A percentile compares a stretch with the other conserved stretches of the same genome.
These are phyloP conservation scores for Hippocampus abdominalis DNA, from an alignment of 2,113 vertebrate species.

Conservation along the genomic window DNA sequence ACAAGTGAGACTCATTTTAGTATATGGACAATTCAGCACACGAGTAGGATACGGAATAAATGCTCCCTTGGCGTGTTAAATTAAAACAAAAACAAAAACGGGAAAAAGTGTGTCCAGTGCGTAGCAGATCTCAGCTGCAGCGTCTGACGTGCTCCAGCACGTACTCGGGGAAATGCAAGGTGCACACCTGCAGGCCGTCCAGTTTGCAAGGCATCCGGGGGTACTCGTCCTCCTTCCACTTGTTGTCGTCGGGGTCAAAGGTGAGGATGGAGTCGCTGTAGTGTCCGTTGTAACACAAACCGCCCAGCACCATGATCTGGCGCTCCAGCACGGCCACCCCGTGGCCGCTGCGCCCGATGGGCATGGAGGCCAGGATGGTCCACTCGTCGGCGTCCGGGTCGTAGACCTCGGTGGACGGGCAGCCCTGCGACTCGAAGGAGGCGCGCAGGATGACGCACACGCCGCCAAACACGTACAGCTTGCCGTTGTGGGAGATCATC, in stretches of 20 bases:
- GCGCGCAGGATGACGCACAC: constrained; percentile 96
- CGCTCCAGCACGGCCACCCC: constrained; percentile 94
- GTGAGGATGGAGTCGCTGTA: constrained; percentile 99
- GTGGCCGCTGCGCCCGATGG: constrained; percentile 96
- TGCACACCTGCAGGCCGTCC: constrained; percentile 98
- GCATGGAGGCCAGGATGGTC: constrained; percentile 98
- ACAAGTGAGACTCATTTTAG: neutral
- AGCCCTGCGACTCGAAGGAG: constrained; percentile 98
- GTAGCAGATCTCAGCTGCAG: constrained; percentile 81
- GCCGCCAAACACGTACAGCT: constrained; percentile 97
- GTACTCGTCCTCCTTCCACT: constrained; percentile 99
- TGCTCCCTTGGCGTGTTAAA: no score
- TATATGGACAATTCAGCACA: neutral
- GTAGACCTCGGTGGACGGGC: constrained; percentile 97
- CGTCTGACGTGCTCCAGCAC: constrained; percentile 93
- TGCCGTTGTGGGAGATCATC: constrained; percentile 97
- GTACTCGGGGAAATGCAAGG: constrained; percentile 95
- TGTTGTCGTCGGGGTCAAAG: constrained; percentile 97
- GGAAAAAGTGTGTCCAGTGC: constrained; percentile 31
- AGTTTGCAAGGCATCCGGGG: constrained; percentile 99
- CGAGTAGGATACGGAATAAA: neutral
- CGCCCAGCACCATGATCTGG: constrained; percentile 98
- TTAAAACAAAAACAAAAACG: neutral
- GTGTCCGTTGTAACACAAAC: constrained; percentile 97
- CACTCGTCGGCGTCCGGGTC: constrained; percentile 94